Evolutionary conservation across 2,888 invertebrate species (phyloP).

Genomic region (Cantharis lateralis): DNA sequence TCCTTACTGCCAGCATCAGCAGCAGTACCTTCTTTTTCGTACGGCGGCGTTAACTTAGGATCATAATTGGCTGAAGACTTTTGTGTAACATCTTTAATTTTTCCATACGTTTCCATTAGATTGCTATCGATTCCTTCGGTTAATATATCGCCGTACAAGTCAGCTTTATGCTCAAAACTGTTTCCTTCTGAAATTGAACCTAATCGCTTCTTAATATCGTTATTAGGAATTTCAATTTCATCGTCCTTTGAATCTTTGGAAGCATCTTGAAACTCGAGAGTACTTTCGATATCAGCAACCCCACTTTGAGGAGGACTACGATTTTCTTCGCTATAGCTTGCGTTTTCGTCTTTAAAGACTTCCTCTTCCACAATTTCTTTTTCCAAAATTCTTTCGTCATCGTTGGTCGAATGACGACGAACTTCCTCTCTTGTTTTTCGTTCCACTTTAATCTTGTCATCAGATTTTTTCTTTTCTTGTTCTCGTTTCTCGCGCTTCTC

Average conservation of each 20-base stretch:
- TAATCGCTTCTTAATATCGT: conserved; percentile 41
- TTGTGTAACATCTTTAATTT: conserved; percentile 48
- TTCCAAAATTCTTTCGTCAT: not conserved
- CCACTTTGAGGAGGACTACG: conserved; percentile 43
- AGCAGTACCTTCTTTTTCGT: conserved; percentile 29
- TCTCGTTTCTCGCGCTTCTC: conserved; percentile 49
- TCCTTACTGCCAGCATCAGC: conserved; percentile 37
- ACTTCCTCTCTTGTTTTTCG: conserved; percentile 40
- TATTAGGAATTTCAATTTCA: conserved; percentile 37
- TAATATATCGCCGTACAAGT: conserved; percentile 62
- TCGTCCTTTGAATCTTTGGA: conserved; percentile 17
- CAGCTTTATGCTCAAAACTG: conserved; percentile 40
- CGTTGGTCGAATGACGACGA: conserved; percentile 36
- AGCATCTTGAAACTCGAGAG: conserved; percentile 27
- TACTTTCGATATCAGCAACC: conserved; percentile 46
- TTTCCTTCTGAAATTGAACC: conserved; percentile 38
- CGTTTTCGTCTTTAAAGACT: conserved; percentile 61
- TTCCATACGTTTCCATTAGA: conserved; percentile 63
- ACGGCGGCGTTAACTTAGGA: conserved; percentile 15
- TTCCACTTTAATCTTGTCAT: conserved; percentile 45
- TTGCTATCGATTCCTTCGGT: conserved; percentile 62
- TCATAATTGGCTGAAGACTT: conserved; percentile 29
- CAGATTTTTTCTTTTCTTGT: conserved; percentile 49
- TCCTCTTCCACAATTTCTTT: conserved; percentile 2
- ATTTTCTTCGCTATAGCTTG: conserved; percentile 52